Evolutionary conservation across 2,888 invertebrate species (phyloP), one percentile per base, ranked within the genome.

Genomic region (Brachypterus glaber): DNA sequence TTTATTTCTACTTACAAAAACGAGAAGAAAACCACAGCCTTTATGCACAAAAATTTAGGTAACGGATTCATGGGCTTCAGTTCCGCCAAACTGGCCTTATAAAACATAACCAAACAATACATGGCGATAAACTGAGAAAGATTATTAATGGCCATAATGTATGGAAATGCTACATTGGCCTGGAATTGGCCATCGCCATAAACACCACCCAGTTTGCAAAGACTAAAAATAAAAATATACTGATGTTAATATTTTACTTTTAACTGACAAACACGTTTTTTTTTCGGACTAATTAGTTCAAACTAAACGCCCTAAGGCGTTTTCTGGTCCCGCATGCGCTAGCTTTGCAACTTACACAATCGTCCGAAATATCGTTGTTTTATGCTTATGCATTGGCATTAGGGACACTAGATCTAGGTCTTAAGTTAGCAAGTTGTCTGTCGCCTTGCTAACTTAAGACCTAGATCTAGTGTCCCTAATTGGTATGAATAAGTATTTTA

Each of bases 1-100:
- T 32, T 29, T 24, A 44, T n/a, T n/a, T n/a, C n/a, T n/a, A 78
- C 89, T 84, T 77, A 95, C 95, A 95, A 95, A 69, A 96, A 96
- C 31, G 95, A 95, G 63, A 95, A 90, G 72, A 96, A 96, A 15
- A 96, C 92, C 37, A 96, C 93, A 49, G 92, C 90, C 70, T 96
- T 96, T 52, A 96, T 93, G 65, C 95, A 95, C 35, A 96, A 71
- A 69, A 96, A 95, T 67, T 96, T 96, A 31, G 90, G 87, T 47
- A 96, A 74, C 1, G 96, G 96, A 58, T 82, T 84, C 85, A 96
- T 91, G 3, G 93, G 92, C 51, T 78, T 77, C 31, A 96, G 67
- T 63, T 92, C 90, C 37, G 82, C 77, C 54, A 79, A 77, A 62
- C 88, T 91, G 3, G 92, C 92, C 63, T 77, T 79, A 60, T 96